Evolutionary conservation across 2,113 vertebrate species (phyloP), one percentile per base, ranked within the genome.

Genomic region (Geothlypis trichas): DNA sequence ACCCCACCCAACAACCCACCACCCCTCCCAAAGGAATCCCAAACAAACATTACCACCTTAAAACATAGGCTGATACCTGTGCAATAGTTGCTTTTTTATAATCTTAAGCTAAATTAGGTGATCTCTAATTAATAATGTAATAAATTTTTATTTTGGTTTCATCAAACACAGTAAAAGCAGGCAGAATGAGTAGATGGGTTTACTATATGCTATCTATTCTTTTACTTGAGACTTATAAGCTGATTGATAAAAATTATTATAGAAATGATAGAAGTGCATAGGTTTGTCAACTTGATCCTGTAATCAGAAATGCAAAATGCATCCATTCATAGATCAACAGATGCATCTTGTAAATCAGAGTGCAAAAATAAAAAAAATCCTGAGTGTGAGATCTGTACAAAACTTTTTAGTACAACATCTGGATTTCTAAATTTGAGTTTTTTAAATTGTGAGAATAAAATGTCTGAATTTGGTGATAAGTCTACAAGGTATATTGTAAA

Each of bases 1-100:
- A 23, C 5, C 0, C 10, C 6, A 21, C 54, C 1, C 15, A 62
- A 39, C 12, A 37, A 11, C 7, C 13, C 3, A 24, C 9, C 4
- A 20, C 10, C 6, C 8, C 9, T 20, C 3, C 4, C 27, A 24
- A 54, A 75, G 20, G 6, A 11, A 2, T 10, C n/a, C 15, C 8
- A 17, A 61, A 3, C 23, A 71, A 51, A 27, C 2, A 52, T 24
- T 39, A 6, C 15, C 5, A 15, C 13, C 7, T 49, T 91, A 37
- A 75, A 91, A 39, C 18, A 35, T 30, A 75, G 35, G 20, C 33
- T 59, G 37, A 39, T 83, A 66, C 30, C 5, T 66, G 8, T 54
- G 31, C 24, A 69, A 22, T 69, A 71, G n/a, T n/a, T 8, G 0
- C 5, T 22, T 67, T 74, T 74, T 22, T 68, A 0, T 55, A 0